Percentiles rank a stretch among this genome's conserved stretches.
phyloP scores from a whole-genome alignment of 2,113 vertebrate species.

The Condylura cristata region DNA sequence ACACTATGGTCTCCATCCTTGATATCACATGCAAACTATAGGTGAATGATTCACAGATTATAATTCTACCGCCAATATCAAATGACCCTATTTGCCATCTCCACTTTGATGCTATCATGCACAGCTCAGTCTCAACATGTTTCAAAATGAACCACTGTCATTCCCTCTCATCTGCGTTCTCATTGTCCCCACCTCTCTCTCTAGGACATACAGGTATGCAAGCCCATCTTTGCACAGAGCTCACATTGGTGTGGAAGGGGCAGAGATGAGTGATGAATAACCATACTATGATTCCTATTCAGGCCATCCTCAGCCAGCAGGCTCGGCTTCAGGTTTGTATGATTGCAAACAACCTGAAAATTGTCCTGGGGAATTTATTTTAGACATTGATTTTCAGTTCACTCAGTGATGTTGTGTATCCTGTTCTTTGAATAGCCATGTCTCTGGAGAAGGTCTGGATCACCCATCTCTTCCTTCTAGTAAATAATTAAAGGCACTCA shows the following conservation, averaged over 20 bases:
- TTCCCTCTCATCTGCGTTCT: neutral
- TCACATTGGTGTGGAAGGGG: no score
- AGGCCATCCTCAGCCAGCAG: neutral
- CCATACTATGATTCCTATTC: neutral
- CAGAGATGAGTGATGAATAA: no score
- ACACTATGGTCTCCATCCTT: neutral
- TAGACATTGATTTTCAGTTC: slow-evolving; percentile 73
- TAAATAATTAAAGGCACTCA: slow-evolving; percentile 89
- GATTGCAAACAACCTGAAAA: slow-evolving; percentile 56
- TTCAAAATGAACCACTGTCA: neutral
- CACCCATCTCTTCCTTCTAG: slow-evolving; percentile 55
- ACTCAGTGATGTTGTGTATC: slow-evolving; percentile 74
- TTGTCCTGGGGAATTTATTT: slow-evolving; percentile 72
- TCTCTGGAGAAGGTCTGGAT: slow-evolving; percentile 77
- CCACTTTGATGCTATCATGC: neutral
- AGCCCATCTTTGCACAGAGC: neutral
- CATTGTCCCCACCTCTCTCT: neutral
- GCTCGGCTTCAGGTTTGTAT: slow-evolving; percentile 45
- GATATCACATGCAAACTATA: neutral
- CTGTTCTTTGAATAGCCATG: slow-evolving; percentile 79
- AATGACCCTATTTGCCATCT: neutral
- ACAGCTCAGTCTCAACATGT: neutral
- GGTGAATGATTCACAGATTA: neutral
- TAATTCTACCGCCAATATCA: neutral
- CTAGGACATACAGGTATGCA: no score